Base-by-base conservation (phyloP, 2,797 vertebrate species). In the Gymnoscopelus braueri region DNA sequence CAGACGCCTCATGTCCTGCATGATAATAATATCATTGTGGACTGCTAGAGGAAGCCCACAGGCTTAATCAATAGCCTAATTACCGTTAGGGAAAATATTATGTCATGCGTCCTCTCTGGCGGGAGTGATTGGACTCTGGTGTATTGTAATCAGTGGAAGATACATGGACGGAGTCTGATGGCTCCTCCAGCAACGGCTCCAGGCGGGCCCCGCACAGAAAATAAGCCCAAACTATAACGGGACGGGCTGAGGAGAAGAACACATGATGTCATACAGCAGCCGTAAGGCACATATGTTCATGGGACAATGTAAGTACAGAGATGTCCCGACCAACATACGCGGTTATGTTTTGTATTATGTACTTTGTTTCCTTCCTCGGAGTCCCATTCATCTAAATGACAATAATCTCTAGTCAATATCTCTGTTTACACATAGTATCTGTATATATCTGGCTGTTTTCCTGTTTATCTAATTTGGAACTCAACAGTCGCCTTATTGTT, bases 21-120 rank as follows among this genome's bases (percentile, higher is more conserved):
- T 73, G 48, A 71, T 47, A 79, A 83, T 63, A 79, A 82, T 61
- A 73, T 7, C 32, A 65, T 44, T 8, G 65, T 15, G 19, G 69
- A 76, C 74, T 78, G 67, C 67, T 71, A 72, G 78, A 70, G 26
- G 59, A 80, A 76, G 74, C 61, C 60, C 64, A 32, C 53, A 50
- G 74, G 76, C 75, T 80, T 83, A 87, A 87, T 91, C 86, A 90
- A 86, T 84, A 79, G 75, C 47, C 67, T 84, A 86, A 88, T 84
- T 88, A 65, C 23, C 15, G 68, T 78, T 72, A 70, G 15, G 75
- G 81, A 88, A 89, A 88, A 83, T 80, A 65, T 84, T 75, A 79
- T 81, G 82, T 87, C 77, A 82, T 76, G 68, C 55, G 12, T 26
- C 29, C 10, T 56, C 58, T 12, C 52, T 26, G 32, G 9, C 74